Percentiles rank a stretch among this genome's conserved stretches.
phyloP scores from a whole-genome alignment of 2,888 invertebrate species.

The Odontomyia ornata region DNA sequence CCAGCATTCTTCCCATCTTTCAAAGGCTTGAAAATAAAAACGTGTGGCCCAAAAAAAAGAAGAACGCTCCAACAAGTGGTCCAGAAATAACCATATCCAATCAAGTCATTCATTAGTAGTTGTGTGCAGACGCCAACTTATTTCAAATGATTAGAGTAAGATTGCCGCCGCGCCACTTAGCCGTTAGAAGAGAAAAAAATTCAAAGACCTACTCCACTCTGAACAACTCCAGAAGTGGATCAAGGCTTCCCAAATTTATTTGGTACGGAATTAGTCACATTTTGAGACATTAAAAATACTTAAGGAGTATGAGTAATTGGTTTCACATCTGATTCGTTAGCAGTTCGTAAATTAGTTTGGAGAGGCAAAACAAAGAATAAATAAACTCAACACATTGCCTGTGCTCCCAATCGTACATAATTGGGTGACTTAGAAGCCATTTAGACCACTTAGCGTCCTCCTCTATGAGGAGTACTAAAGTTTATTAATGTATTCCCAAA shows the following conservation, averaged over 20 bases:
- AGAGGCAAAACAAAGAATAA: background rate
- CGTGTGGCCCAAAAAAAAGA: background rate
- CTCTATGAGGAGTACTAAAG: no score
- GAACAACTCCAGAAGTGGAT: conserved; percentile 18
- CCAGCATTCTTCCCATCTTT: conserved; percentile 1
- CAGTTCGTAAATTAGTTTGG: background rate
- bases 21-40: no score
- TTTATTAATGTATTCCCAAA: no score
- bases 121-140: conserved; percentile 21
- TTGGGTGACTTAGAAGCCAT: background rate
- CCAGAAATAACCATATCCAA: conserved; percentile 1
- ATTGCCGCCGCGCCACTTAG: conserved; percentile 21
- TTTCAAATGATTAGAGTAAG: conserved; percentile 25
- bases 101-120: conserved; percentile 10
- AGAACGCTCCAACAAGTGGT: background rate
- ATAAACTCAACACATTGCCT: background rate
- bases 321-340: background rate
- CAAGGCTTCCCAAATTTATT: conserved; percentile 37
- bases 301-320: conserved; percentile 34
- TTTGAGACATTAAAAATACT: conserved; percentile 10
- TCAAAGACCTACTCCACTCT: background rate
- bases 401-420: background rate
- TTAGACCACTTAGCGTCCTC: background rate
- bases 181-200: background rate
- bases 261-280: conserved; percentile 39